phyloP scores from a whole-genome alignment of 64 coral and sea anemone genomes.

The Porites lutea region DNA sequence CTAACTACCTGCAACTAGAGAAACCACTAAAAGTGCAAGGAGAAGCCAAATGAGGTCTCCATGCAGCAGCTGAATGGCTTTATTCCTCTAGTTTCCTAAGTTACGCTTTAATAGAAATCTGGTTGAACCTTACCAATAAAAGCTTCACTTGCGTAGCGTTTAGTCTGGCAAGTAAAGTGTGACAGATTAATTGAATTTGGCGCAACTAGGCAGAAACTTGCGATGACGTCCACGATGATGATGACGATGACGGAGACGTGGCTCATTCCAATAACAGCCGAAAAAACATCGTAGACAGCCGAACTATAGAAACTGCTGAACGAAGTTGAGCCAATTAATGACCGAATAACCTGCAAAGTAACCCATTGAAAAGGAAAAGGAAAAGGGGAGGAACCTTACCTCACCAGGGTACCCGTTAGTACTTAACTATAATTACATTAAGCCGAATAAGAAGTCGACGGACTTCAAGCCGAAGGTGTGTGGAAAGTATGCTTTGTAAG shows the following conservation, averaged over 20 bases:
- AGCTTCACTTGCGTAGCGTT: neutral
- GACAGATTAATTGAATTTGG: neutral
- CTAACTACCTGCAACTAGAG: neutral
- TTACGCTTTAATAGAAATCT: neutral
- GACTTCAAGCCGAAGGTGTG: constrained; percentile 30
- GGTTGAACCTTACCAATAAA: constrained; percentile 25
- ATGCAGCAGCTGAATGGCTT: neutral
- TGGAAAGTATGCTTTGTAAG: constrained; percentile 23
- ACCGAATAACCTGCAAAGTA: constrained; percentile 28
- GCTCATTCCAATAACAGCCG: neutral
- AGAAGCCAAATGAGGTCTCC: neutral
- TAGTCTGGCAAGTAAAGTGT: constrained; percentile 14
- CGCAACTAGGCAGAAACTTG: neutral
- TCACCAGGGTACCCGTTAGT: neutral
- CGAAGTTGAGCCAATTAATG: neutral
- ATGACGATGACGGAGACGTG: neutral
- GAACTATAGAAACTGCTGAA: neutral
- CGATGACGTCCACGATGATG: no score
- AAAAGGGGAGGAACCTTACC: neutral
- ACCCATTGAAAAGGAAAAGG: neutral
- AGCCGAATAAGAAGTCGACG: constrained; percentile 4
- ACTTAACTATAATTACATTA: neutral
- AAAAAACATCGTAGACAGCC: neutral
- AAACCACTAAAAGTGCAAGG: neutral
- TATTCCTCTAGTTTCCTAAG: neutral